These are phyloP conservation scores for Thymallus thymallus DNA, from an alignment of 2,113 vertebrate genomes.

Conservation along the genomic window DNA sequence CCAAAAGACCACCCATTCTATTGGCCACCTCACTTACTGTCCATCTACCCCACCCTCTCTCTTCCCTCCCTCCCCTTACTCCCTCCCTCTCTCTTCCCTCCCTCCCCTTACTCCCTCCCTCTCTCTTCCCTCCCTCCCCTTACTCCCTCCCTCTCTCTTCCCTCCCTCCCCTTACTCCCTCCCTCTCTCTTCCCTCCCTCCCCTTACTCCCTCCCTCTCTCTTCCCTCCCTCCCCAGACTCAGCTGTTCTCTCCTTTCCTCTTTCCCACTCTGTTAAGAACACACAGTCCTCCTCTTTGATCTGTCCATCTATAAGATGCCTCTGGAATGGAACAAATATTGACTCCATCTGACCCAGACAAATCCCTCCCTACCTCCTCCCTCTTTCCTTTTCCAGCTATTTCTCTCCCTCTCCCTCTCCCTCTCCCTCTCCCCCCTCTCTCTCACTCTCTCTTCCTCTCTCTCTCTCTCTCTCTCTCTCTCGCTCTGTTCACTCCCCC, in stretches of 20 bases:
- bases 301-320: slow-evolving; percentile 49
- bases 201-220: not conserved
- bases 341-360: slow-evolving; percentile 68
- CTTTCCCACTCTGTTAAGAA: slow-evolving; percentile 17
- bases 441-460: too few relatives aligned
- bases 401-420: too few relatives aligned
- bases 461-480: too few relatives aligned
- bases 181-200: not conserved
- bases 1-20: not conserved
- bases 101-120: slow-evolving; percentile 24
- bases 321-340: slow-evolving; percentile 73
- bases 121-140: too few relatives aligned
- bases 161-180: slow-evolving; percentile 4
- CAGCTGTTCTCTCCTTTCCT: slow-evolving; percentile 9
- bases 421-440: too few relatives aligned
- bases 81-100: not conserved
- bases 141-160: not conserved
- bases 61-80: too few relatives aligned
- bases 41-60: not conserved
- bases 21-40: not conserved
- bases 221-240: slow-evolving; percentile 15
- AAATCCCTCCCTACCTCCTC: slow-evolving; percentile 34
- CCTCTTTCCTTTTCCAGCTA: too few relatives aligned
- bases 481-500: not conserved
- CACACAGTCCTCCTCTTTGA: slow-evolving; percentile 52